Evolutionary conservation across 2,113 vertebrate genomes (phyloP).

Genomic region (Epinephelus moara): DNA sequence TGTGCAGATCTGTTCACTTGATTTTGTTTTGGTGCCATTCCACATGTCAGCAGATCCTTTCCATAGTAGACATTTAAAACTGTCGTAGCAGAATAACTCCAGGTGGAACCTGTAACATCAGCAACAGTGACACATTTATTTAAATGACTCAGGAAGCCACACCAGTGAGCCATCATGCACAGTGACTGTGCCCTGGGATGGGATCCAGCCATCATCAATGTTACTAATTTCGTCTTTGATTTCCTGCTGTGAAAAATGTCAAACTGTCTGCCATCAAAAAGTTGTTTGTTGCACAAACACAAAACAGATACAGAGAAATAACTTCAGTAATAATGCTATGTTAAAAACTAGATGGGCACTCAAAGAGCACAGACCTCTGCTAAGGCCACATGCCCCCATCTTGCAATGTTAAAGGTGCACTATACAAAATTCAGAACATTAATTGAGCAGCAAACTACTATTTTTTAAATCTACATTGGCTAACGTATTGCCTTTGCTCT

Average conservation of each 20-base stretch:
- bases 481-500: too few species aligned
- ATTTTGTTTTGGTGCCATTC: neutral
- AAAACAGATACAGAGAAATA: neutral
- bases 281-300: neutral
- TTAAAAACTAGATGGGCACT: too few species aligned
- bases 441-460: too few species aligned
- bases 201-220: neutral
- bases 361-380: too few species aligned
- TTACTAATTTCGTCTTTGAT: neutral
- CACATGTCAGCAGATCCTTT: neutral
- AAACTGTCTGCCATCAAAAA: neutral
- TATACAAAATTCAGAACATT: too few species aligned
- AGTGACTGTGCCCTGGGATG: neutral
- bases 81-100: neutral
- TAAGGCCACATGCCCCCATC: too few species aligned
- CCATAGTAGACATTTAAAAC: neutral
- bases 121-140: neutral
- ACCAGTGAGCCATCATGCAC: neutral
- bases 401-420: too few species aligned
- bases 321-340: too few species aligned
- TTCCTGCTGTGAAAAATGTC: neutral
- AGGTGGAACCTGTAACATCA: constrained; percentile 5
- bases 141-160: neutral
- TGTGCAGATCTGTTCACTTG: neutral
- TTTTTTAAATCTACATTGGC: too few species aligned